Evolutionary conservation across 2,797 vertebrate genomes (phyloP).

Genomic region (Sternarchorhynchus goeldii): DNA sequence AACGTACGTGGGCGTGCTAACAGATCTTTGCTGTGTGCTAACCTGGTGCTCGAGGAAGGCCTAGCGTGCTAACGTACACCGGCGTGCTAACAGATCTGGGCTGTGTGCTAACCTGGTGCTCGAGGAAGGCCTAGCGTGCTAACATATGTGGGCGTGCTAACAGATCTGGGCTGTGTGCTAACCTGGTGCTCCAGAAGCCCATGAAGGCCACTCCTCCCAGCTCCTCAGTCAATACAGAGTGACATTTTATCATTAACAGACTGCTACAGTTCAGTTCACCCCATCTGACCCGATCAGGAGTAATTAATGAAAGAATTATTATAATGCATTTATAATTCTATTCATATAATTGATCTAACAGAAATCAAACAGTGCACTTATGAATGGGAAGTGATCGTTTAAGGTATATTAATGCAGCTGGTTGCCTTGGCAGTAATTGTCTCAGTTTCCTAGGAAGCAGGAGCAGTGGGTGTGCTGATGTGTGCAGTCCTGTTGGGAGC

Average conservation of each 20-base stretch:
- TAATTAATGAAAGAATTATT: conserved; percentile 40
- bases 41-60: conserved; percentile 24
- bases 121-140: no score
- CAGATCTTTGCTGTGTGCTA: background rate
- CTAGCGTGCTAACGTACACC: no score
- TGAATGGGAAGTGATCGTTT: conserved; percentile 18
- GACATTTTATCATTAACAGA: conserved; percentile 35
- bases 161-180: no score
- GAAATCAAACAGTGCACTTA: conserved; percentile 9
- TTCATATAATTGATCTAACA: conserved; percentile 19
- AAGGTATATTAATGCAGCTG: conserved; percentile 1
- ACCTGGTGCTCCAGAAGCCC: no score
- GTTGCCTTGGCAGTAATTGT: background rate
- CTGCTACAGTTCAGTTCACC: conserved; percentile 20
- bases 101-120: no score
- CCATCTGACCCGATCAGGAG: conserved; percentile 34
- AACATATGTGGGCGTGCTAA: no score
- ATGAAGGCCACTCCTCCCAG: conserved; percentile 22
- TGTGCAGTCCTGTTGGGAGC: conserved; percentile 21
- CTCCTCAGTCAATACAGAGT: conserved; percentile 44
- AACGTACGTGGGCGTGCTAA: no score
- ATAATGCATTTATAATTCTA: background rate
- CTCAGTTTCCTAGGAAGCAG: background rate
- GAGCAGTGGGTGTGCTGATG: conserved; percentile 41
- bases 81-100: no score